Evolutionary conservation across 2,888 invertebrate species (phyloP), one percentile per base, ranked within the genome.

Genomic region (Cetonia aurata): DNA sequence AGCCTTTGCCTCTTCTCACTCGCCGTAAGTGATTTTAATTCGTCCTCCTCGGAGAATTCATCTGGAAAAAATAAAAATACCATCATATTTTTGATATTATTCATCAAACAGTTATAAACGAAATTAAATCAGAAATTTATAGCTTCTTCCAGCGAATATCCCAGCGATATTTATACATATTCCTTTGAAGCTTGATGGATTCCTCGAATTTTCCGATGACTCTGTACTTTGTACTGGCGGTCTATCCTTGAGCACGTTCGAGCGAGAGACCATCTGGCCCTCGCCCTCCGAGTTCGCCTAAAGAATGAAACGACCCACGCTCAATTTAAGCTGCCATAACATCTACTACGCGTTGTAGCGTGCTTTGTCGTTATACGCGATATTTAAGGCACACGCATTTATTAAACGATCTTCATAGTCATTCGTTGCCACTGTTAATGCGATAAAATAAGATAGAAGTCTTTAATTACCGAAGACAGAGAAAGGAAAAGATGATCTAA

Each of bases 331-430:
- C 31, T 60, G 33, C 46, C 13, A 33, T 46, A 50, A 37, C 62
- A 31, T 65, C 50, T 50, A 33, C 33, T 6, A 50, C 37, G 50
- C 62, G 62, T 50, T 50, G 37, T 50, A 37, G 6, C 13, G 37
- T 33, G 62, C 50, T 65, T 37, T 10, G 62, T 17, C 62, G 62
- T 50, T 65, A n/a, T n/a, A 50, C 62, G 62, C 62, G 15, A 65
- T 65, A 50, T 50, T 65, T 65, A 65, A 65, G 50, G 37, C 50
- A 37, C 52, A 37, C 37, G 50, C 50, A 65, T 37, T 65, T 65
- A 65, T 50, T 65, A 65, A 65, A 65, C 33, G 50, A 25, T 65
- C 37, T 50, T 65, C 62, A 50, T 65, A 50, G 50, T 37, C 50
- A 50, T 50, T 50, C 48, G 50, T 60, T 60, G 60, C 31, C 37